Conservation (phyloP, 2,888 invertebrate species). For the Dynastes tityus region DNA sequence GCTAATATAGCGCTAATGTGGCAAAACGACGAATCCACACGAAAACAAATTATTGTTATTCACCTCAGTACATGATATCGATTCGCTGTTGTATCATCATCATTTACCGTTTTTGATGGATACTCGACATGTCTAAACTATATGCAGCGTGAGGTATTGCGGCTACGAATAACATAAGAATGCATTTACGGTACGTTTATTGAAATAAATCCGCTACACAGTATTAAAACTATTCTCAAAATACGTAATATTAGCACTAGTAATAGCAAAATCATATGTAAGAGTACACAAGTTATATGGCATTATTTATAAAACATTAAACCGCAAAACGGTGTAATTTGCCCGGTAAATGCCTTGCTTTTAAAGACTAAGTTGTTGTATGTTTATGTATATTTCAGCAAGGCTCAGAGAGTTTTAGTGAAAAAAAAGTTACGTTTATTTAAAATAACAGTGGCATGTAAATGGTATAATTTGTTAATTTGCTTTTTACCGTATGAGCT, state of each 20-base stretch:
- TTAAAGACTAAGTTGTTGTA: background rate
- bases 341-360: background rate
- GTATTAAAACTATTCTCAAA: conserved; percentile 4
- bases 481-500: background rate
- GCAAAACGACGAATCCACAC: background rate
- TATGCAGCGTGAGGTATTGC: background rate
- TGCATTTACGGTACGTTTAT: background rate
- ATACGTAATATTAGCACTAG: conserved; percentile 12
- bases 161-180: background rate
- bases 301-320: conserved; percentile 8
- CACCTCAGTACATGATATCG: background rate
- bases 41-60: conserved; percentile 16
- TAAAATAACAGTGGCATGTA: background rate
- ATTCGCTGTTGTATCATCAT: background rate
- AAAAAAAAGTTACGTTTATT: conserved; percentile 4
- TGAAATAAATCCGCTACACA: conserved; percentile 1
- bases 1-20: background rate
- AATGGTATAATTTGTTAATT: conserved; percentile 3
- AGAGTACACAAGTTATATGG: conserved; percentile 13
- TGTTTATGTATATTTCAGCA: background rate
- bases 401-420: background rate
- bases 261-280: conserved; percentile 2
- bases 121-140: background rate
- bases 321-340: conserved; percentile 6
- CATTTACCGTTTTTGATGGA: conserved; percentile 11